Evolutionary conservation across 2,888 invertebrate genomes (phyloP).

Genomic region (Lasioglossum pauxillum): DNA sequence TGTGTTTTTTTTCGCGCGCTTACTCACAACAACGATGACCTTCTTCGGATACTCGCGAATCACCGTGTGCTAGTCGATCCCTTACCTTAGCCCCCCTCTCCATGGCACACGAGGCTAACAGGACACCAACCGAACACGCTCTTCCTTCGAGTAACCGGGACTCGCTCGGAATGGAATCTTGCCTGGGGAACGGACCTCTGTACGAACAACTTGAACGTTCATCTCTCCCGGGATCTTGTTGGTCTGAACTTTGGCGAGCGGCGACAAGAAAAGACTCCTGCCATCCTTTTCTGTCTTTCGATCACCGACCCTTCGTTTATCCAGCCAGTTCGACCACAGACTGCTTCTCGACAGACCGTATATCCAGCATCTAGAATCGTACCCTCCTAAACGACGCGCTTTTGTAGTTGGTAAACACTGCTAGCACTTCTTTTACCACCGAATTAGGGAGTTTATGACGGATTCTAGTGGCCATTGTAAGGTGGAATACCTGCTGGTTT

Average conservation of each 20-base stretch:
- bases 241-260: slow-evolving; percentile 39
- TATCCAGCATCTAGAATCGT: background rate
- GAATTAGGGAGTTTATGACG: background rate
- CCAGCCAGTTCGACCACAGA: background rate
- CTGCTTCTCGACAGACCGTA: background rate
- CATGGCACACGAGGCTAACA: slow-evolving; percentile 66
- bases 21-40: slow-evolving; percentile 32
- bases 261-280: slow-evolving; percentile 23
- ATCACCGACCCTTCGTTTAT: background rate
- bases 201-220: slow-evolving; percentile 53
- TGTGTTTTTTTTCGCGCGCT: background rate
- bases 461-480: background rate
- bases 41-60: slow-evolving; percentile 53
- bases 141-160: slow-evolving; percentile 57
- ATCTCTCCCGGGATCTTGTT: slow-evolving; percentile 51
- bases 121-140: slow-evolving; percentile 30
- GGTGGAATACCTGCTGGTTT: background rate
- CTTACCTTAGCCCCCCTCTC: slow-evolving; percentile 54
- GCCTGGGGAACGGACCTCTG: slow-evolving; percentile 60
- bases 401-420: background rate
- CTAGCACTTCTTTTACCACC: background rate
- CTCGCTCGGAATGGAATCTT: slow-evolving; percentile 75
- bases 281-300: background rate
- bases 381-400: background rate
- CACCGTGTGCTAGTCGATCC: slow-evolving; percentile 46